Base-by-base conservation (phyloP, 2,113 vertebrate genomes). In the Trachemys scripta region DNA sequence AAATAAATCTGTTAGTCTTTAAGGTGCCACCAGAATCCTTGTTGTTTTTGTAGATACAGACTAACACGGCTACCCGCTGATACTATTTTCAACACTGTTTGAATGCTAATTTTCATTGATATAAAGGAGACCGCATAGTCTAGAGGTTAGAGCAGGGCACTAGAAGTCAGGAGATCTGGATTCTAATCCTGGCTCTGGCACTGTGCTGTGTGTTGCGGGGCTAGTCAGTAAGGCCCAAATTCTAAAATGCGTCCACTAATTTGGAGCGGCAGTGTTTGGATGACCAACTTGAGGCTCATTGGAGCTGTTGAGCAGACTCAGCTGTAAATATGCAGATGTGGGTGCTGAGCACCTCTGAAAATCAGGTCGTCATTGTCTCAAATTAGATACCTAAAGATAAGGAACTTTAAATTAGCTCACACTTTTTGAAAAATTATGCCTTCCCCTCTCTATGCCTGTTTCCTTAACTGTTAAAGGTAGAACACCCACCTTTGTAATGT, bases 131-230 rank as follows among this genome's bases (percentile, higher is more conserved):
- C 25, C 16, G 25, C 25, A 47, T 47, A 27, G 24, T 27, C 11
- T 62, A 31, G 35, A 76, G 35, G 84, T 72, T 5, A 57, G 47
- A 65, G 13, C 51, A 80, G 86, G 72, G 56, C 50, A 84, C 19
- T 76, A 51, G 65, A 65, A 42, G 25, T 13, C 10, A 29, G 22
- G 84, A 80, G 35, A 8, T 1, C 51, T 38, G 31, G 29, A 82
- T 31, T 9, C 56, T 62, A 45, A n/a, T 0, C 0, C 50, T 47
- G 75, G 27, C 17, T 25, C 0, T 1, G 42, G 13, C 31, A 22
- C 47, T 19, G 19, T 75, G 49, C 9, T 31, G 2, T 80, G 16
- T 49, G 78, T 82, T 24, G 1, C 1, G 4, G 45, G 8, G 8
- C 49, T 22, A 7, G 16, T 50, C 2, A 2, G 53, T 20, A 72